Evolutionary conservation across 1,140 invertebrate species (phyloP), one percentile per base, ranked within the genome.

Genomic region (Himalopsyche phryganea): DNA sequence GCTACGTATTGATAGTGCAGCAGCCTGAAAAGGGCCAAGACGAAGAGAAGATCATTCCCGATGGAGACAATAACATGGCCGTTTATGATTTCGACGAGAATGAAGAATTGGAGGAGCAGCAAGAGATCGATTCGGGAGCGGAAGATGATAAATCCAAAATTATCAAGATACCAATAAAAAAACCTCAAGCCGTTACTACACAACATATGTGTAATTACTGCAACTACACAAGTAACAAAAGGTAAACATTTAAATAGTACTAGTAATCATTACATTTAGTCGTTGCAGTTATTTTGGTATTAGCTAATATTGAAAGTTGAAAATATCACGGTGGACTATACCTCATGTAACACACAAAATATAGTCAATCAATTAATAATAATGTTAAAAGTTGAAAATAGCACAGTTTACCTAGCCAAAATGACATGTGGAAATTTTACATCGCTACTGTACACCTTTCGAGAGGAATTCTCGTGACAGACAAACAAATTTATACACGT

Each of bases 1-100:
- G 89, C 72, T 95, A 94, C 71, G 90, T 96, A 0, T 76, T 96
- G 10, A 92, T 94, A 60, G 90, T 96, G 2, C 89, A 92, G 66
- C 89, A 92, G 58, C 49, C 52, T 14, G 57, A 82, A 2, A 81
- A 82, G 33, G 73, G 82, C 4, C 81, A 83, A 33, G 73, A 80
- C 9, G 79, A 81, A 14, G 75, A 79, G 2, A 78, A 79, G 52
- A 70, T 71, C 14, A 75, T 76, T 6, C 76, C 78, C 61, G 83
- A 85, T 49, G 81, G 76, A 9, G 81, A 84, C 47, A 81, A 77
- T 52, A 79, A 84, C 64, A 75, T 80, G 54, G 45, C 58, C 65
- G 82, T 85, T n/a, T 85, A 84, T 62, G 83, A 86, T 66, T 85
- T 85, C 67, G 82, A 85, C 62, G 84, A 86, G 53, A 78, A 77